These are phyloP conservation scores for Chlamydotis undulata DNA, from an alignment of 2,113 vertebrate genomes.

Conservation along the genomic window DNA sequence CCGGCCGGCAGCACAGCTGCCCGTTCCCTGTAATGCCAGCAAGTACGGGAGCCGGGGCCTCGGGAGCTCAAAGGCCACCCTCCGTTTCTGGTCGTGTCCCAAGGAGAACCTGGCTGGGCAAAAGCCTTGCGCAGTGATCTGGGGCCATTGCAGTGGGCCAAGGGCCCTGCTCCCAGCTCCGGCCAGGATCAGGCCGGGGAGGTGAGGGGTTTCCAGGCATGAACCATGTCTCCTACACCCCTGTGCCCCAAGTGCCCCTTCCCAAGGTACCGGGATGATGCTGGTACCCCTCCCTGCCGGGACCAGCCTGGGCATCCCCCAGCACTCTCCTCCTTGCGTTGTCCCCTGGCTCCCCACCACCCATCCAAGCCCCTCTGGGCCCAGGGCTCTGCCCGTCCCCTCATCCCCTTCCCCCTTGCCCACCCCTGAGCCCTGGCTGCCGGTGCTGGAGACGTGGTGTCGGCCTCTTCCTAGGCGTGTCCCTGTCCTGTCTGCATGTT, in stretches of 20 bases:
- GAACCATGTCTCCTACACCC: neutral
- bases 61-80: neutral
- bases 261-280: neutral
- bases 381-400: neutral
- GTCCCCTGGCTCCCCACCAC: neutral
- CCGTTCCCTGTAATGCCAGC: rapidly evolving
- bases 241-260: neutral
- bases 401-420: neutral
- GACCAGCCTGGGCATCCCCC: neutral
- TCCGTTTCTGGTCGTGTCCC: neutral
- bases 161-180: neutral
- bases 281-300: neutral
- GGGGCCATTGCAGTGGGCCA: neutral
- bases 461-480: slow-evolving; percentile 69
- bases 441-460: slow-evolving; percentile 65
- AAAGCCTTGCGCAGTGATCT: neutral
- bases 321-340: neutral
- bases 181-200: neutral
- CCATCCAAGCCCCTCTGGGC: neutral
- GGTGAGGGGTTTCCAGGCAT: neutral
- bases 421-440: neutral
- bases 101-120: neutral
- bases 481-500: slow-evolving; percentile 74
- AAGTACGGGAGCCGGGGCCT: neutral
- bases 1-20: neutral